Base-by-base conservation (phyloP, 92 coral and sea anemone genomes). In the Porites lobata region DNA sequence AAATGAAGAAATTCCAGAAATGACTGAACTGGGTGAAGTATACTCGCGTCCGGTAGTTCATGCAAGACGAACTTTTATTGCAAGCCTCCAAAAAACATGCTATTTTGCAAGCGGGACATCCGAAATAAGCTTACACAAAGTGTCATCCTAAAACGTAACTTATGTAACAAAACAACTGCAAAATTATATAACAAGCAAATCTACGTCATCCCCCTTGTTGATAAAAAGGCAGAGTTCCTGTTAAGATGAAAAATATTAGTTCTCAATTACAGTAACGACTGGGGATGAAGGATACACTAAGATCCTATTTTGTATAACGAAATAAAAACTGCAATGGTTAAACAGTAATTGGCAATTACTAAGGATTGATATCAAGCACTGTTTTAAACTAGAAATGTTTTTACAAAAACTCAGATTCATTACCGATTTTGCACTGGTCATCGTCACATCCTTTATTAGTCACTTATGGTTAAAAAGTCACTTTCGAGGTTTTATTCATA, bases 311-410 rank as follows among this genome's bases (percentile, higher is more conserved):
- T 82, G 69, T 75, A 50, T 78, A 69, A 71, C 83, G 57, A 80
- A 20, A 72, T 29, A 83, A 43, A 84, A 85, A 78, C 79, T 67
- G 72, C 32, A 86, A 29, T 32, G 77, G 77, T 43, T 72, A 26
- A 38, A 24, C 77, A 72, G 14, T 6, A 67, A 68, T 29, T 88
- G 83, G 66, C 80, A 73, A 72, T 82, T 80, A 61, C 88, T 72
- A 88, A 88, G 82, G 88, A 81, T 81, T 80, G 75, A 82, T 73
- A 88, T 71, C 50, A 81, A 47, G 66, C 69, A 50, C 21, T 56
- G 69, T 56, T 77, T 61, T 21, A 11, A 56, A 56, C 32, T 57
- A 76, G 32, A 76, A 22, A 21, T 65, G 13, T 9, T 21, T 14
- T 8, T 1, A 82, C 22, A 50, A 17, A 76, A 19, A 56, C 58